Evolutionary conservation across 2,888 invertebrate genomes (phyloP), one percentile per base, ranked within the genome.

Genomic region (Leucophenga montana): DNA sequence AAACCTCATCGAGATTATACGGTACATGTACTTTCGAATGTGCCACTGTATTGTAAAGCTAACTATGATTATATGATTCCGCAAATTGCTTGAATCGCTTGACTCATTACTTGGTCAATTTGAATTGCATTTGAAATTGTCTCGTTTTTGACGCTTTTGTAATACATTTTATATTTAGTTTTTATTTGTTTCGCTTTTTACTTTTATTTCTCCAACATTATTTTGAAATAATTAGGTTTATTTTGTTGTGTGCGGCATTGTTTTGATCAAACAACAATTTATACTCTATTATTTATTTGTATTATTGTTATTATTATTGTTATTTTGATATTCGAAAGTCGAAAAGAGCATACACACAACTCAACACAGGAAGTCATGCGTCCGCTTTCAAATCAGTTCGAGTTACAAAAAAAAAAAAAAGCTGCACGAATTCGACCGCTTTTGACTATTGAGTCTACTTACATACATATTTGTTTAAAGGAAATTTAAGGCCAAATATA

Each of bases 171-270:
- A 56, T 8, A 6, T 14, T 56, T 20, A 56, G 11, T 56, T 18
- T 56, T 56, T 56, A 27, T 56, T 56, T 56, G 56, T 56, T 56
- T 27, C 16, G 61, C 20, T 39, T 61, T 61, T 31, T 44, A 6
- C n/a, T 61, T 39, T 61, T 16, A 18, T 3, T 59, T n/a, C n/a
- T n/a, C n/a, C n/a, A n/a, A n/a, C n/a, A n/a, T 14, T 48, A 48
- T 56, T 14, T 56, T 13, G 27, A 20, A 20, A 14, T 22, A 20
- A 61, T 46, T 62, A 44, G 20, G 46, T 48, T 22, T 48, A 46
- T 62, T 62, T 62, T 20, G 53, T 53, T 53, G 53, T 20, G 8
- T 14, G 62, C 48, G 62, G 46, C 44, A 14, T 44, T 62, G 59
- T 59, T 33, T 56, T 56, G 56, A 27, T 18, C 16, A 59, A 33